phyloP scores from a whole-genome alignment of 2,888 invertebrate species.

The Phyllotreta cruciferae region DNA sequence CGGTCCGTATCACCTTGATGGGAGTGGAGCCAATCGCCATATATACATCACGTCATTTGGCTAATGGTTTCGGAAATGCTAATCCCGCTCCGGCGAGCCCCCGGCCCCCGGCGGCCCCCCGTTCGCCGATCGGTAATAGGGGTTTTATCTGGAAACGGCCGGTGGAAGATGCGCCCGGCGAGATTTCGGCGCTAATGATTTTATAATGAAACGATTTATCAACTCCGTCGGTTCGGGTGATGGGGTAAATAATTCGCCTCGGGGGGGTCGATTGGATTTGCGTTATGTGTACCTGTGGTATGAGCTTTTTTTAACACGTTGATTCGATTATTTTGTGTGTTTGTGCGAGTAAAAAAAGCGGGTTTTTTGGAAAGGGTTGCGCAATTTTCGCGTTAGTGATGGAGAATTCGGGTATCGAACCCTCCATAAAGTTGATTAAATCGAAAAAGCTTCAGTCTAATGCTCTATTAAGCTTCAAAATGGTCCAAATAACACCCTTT shows the following conservation, averaged over 20 bases:
- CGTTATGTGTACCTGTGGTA: too few species aligned
- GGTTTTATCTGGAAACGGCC: slow-evolving; percentile 39
- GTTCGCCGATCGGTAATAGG: slow-evolving; percentile 37
- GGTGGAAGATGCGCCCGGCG: slow-evolving; percentile 32
- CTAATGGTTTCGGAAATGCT: slow-evolving; percentile 62
- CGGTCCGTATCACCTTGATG: slow-evolving; percentile 38
- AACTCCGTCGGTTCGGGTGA: slow-evolving; percentile 4
- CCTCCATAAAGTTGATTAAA: slow-evolving; percentile 12
- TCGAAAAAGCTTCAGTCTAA: slow-evolving; percentile 8
- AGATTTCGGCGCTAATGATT: slow-evolving; percentile 44
- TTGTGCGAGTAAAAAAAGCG: neutral
- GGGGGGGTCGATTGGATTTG: neutral
- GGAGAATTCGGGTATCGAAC: slow-evolving; percentile 4
- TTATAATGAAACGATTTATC: slow-evolving; percentile 44
- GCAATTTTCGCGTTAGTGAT: neutral
- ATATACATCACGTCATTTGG: slow-evolving; percentile 62
- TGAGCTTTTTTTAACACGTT: too few species aligned
- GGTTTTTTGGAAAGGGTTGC: neutral
- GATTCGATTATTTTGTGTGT: too few species aligned
- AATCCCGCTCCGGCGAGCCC: slow-evolving; percentile 51
- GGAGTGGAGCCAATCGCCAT: slow-evolving; percentile 59
- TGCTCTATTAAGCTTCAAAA: slow-evolving; percentile 1
- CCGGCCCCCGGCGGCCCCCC: slow-evolving; percentile 33
- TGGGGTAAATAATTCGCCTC: slow-evolving; percentile 14
- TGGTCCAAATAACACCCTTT: too few species aligned